These are phyloP conservation scores for Zenarchopterus dispar DNA, from an alignment of 2,797 vertebrate species.

Conservation along the genomic window DNA sequence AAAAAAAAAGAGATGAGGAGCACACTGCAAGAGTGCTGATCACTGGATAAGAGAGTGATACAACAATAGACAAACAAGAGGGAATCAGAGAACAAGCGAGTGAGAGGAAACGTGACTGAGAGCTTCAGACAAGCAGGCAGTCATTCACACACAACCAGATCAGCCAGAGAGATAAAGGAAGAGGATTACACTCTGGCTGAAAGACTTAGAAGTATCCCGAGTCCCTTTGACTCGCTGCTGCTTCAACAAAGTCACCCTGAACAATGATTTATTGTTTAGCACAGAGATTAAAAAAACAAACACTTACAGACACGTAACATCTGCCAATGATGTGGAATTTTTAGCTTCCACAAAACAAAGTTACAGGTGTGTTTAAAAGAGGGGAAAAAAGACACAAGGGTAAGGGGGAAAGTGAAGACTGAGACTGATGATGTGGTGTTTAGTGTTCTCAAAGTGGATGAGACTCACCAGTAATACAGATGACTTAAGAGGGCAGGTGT, in stretches of 20 bases:
- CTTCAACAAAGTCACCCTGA: constrained; percentile 70
- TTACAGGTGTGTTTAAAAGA: neutral
- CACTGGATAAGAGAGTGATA: constrained; percentile 21
- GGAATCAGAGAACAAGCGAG: constrained; percentile 37
- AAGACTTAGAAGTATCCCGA: constrained; percentile 61
- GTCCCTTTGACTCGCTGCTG: constrained; percentile 64
- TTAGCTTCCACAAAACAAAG: too few species aligned
- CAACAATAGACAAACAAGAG: constrained; percentile 40
- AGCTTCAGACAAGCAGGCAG: constrained; percentile 54
- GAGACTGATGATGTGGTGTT: constrained; percentile 2
- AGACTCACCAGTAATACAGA: constrained; percentile 36
- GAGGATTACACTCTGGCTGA: constrained; percentile 68
- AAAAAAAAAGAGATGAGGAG: constrained; percentile 30
- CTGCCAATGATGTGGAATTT: neutral
- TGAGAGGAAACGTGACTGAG: constrained; percentile 53
- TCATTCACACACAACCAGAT: constrained; percentile 72
- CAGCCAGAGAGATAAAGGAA: constrained; percentile 73
- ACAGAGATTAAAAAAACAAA: constrained; percentile 21
- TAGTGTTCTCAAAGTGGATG: constrained; percentile 5
- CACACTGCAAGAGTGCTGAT: constrained; percentile 24
- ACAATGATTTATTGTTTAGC: constrained; percentile 56
- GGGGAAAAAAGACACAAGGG: neutral
- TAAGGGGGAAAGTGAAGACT: neutral
- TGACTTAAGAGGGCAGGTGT: constrained; percentile 4
- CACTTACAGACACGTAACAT: constrained; percentile 19